A percentile compares a stretch with the other conserved stretches of the same genome.
phyloP scores from a whole-genome alignment of 2,113 vertebrate genomes.

The Tylochromis polylepis region DNA sequence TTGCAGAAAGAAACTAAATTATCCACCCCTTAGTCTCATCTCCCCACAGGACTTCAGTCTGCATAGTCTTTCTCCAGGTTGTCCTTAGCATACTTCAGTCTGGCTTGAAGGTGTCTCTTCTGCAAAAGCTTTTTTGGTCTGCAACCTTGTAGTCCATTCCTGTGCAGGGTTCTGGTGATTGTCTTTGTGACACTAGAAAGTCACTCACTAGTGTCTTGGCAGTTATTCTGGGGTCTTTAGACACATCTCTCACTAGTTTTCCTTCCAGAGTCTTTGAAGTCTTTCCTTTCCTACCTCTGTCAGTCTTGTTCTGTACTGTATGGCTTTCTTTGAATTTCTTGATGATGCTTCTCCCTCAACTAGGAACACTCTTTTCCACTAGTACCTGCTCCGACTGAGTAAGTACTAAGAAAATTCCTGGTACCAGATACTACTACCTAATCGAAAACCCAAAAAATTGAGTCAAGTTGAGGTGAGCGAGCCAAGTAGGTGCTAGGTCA shows the following conservation, averaged over 20 bases:
- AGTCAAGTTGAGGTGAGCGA: not conserved
- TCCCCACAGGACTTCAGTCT: not conserved
- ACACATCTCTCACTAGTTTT: not conserved
- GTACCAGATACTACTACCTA: not conserved
- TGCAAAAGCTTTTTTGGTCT: not conserved
- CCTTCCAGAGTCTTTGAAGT: not conserved
- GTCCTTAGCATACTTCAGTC: not conserved
- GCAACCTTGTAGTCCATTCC: not conserved
- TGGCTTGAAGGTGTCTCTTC: not conserved
- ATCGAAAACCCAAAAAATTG: not conserved
- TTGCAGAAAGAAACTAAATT: not conserved
- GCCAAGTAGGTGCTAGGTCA: not conserved
- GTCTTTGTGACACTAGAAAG: not conserved
- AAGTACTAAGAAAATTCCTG: not conserved
- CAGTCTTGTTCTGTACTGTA: not conserved
- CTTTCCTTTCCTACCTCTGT: not conserved
- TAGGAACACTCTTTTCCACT: not conserved
- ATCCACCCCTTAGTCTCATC: not conserved
- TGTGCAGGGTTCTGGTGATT: not conserved
- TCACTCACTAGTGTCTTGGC: not conserved
- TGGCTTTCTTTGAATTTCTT: not conserved
- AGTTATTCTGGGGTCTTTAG: not conserved
- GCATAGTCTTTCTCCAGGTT: not conserved
- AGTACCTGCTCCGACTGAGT: not conserved
- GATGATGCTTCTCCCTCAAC: not conserved